phyloP scores from a whole-genome alignment of 2,888 invertebrate species.

The Maniola hyperantus region DNA sequence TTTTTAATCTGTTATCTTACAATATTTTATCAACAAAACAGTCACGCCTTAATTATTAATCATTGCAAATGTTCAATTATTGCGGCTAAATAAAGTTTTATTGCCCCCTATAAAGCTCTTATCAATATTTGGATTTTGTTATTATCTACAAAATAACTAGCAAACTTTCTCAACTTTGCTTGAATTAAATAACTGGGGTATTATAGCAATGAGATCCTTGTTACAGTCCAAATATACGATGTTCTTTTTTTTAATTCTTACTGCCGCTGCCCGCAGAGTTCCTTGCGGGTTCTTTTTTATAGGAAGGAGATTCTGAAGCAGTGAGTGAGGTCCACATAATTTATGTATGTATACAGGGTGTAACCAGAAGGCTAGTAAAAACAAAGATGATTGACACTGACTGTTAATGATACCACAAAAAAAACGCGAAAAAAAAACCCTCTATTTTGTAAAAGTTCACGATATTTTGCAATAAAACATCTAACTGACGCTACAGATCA shows the following conservation, averaged over 20 bases:
- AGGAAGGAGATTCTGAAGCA: background rate
- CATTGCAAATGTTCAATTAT: background rate
- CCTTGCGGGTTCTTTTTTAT: background rate
- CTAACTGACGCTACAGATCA: too few species aligned
- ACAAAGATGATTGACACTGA: too few species aligned
- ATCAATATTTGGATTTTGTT: background rate
- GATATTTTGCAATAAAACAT: background rate
- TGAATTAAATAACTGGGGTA: background rate
- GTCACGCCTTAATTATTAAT: constrained; percentile 3
- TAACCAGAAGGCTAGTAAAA: too few species aligned
- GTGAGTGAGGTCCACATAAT: too few species aligned
- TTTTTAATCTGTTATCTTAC: background rate
- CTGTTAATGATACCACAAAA: too few species aligned
- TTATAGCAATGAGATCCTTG: too few species aligned
- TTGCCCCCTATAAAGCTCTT: background rate
- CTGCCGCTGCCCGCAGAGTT: background rate
- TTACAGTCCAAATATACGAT: background rate
- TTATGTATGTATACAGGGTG: too few species aligned
- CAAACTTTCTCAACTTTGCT: background rate
- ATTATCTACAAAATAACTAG: background rate
- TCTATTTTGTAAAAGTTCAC: background rate
- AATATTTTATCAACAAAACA: background rate
- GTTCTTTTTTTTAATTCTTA: too few species aligned
- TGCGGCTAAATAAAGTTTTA: constrained; percentile 9
- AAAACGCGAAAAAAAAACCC: too few species aligned